Conservation (phyloP, 2,797 vertebrate genomes). For the Melanotaenia parkinsoni region DNA sequence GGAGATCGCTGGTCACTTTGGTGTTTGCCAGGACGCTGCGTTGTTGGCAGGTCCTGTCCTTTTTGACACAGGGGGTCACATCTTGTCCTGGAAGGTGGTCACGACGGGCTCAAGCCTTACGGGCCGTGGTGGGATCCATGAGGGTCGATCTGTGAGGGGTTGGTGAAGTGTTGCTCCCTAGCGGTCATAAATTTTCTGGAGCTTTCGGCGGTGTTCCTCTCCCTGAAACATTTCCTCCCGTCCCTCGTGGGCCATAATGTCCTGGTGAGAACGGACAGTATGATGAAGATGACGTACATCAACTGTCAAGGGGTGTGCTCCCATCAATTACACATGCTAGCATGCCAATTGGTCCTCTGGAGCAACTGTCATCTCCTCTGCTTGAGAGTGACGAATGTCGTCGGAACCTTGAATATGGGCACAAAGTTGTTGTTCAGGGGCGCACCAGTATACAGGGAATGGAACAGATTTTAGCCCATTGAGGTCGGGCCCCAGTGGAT, state of each 20-base stretch:
- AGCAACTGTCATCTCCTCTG: not conserved
- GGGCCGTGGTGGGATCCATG: not conserved
- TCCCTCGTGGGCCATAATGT: not conserved
- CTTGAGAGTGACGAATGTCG: not conserved
- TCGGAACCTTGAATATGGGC: not conserved
- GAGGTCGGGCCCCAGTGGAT: too few species aligned
- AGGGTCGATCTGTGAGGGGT: not conserved
- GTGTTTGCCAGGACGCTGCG: not conserved
- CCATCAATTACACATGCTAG: too few species aligned
- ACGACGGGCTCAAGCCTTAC: not conserved
- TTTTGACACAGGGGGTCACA: not conserved
- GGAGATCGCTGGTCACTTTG: not conserved
- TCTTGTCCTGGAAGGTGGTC: not conserved
- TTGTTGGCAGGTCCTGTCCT: not conserved
- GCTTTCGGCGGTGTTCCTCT: not conserved
- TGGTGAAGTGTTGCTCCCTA: not conserved
- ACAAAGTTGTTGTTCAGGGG: not conserved
- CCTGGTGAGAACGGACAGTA: not conserved
- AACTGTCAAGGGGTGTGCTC: rapidly evolving
- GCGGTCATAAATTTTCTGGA: not conserved
- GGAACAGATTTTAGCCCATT: too few species aligned
- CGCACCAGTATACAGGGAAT: too few species aligned
- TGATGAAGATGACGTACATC: not conserved
- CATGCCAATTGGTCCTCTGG: not conserved
- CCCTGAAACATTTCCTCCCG: not conserved